A percentile compares a stretch with the other conserved stretches of the same genome.
phyloP scores from a whole-genome alignment of 1,140 invertebrate species.

The Bombyx mandarina region DNA sequence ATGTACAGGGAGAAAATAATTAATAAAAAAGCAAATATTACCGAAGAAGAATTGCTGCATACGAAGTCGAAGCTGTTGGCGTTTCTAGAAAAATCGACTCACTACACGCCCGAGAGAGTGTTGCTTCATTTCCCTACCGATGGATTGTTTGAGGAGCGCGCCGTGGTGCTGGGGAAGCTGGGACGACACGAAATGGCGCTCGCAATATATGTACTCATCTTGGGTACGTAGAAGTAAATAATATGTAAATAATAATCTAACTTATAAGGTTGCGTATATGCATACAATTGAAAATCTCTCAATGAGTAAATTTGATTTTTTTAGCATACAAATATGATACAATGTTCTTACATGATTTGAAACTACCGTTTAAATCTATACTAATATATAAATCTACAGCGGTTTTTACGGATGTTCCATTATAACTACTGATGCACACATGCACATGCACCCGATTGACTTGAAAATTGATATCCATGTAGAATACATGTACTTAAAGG shows the following conservation, averaged over 20 bases:
- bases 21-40: conserved; percentile 72
- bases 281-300: no score
- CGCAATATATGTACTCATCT: conserved; percentile 88
- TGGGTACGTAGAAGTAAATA: conserved; percentile 46
- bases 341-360: no score
- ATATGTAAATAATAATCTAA: background rate
- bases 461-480: no score
- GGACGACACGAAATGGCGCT: conserved; percentile 93
- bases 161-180: conserved; percentile 90
- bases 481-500: no score
- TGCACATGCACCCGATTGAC: no score
- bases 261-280: background rate
- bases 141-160: conserved; percentile 92
- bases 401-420: no score
- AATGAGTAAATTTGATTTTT: no score
- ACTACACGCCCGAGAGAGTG: conserved; percentile 91
- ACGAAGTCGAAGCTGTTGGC: conserved; percentile 83
- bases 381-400: no score
- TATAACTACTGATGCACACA: no score
- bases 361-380: no score
- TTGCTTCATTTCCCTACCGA: conserved; percentile 90
- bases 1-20: conserved; percentile 80
- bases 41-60: conserved; percentile 75
- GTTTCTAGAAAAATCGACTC: conserved; percentile 87
- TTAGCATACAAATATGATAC: no score